Conservation (phyloP, 2,888 invertebrate species). For the Copidosoma aretas region DNA sequence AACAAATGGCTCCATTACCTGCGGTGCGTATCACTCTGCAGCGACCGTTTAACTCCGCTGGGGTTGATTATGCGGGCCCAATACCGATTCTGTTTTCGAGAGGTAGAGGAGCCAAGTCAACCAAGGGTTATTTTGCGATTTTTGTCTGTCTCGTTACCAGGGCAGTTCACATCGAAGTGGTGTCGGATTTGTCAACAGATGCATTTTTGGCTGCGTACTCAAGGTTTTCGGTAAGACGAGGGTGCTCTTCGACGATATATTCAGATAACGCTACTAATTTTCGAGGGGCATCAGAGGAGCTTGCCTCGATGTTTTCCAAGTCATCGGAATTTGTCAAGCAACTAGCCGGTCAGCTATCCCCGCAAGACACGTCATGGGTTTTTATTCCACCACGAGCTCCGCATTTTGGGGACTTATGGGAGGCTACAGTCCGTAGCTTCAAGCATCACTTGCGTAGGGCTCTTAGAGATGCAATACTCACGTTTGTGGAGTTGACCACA, state of each 20-base stretch:
- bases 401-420: background rate
- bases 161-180: background rate
- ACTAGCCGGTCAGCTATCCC: background rate
- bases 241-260: background rate
- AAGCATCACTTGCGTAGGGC: background rate
- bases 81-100: background rate
- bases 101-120: background rate
- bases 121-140: background rate
- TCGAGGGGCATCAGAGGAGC: background rate
- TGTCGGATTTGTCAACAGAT: background rate
- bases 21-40: background rate
- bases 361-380: background rate
- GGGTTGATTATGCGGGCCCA: background rate
- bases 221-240: background rate
- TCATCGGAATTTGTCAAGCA: background rate
- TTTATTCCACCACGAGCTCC: background rate
- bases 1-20: too few relatives aligned
- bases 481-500: background rate
- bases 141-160: background rate
- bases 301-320: background rate
- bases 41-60: background rate
- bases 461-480: background rate
- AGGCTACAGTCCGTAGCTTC: background rate
- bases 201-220: too few relatives aligned
- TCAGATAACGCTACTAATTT: background rate